phyloP scores from a whole-genome alignment of 2,797 vertebrate species.

The Phoxinus dragarum region DNA sequence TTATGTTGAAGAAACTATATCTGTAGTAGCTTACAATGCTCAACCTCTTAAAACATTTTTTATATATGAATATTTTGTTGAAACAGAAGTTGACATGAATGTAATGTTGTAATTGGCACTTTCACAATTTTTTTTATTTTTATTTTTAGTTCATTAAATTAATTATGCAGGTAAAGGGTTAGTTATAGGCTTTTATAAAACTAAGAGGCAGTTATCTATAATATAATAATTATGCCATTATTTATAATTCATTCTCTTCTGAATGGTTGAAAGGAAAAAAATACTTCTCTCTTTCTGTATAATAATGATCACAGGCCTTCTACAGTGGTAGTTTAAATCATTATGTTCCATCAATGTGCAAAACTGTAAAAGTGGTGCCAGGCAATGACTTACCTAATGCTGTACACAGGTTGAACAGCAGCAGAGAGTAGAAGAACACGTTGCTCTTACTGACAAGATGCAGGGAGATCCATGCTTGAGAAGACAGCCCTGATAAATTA shows the following conservation, averaged over 20 bases:
- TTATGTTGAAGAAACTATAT: not conserved
- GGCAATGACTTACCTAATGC: conserved; percentile 83
- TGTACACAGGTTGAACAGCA: conserved; percentile 91
- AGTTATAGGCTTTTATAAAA: not conserved
- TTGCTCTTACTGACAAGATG: conserved; percentile 89
- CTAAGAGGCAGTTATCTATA: not conserved
- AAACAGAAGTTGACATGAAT: not conserved
- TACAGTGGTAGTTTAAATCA: not conserved
- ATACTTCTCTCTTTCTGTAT: not conserved
- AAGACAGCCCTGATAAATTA: conserved; percentile 70
- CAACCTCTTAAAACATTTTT: too few species aligned
- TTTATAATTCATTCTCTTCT: not conserved
- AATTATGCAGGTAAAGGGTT: not conserved
- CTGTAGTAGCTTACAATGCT: not conserved
- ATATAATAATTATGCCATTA: conserved; percentile 6
- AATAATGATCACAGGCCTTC: not conserved
- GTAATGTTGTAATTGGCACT: not conserved
- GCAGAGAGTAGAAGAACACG: conserved; percentile 85
- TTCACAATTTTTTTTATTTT: not conserved
- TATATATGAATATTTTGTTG: not conserved
- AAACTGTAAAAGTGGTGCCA: conserved; percentile 3
- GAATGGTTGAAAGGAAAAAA: not conserved
- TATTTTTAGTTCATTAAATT: not conserved
- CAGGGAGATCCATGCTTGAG: conserved; percentile 81
- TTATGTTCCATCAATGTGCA: not conserved